Evolutionary conservation across 30 jellyfish, hydroid and myxozoan species (phyloP).

Genomic region (Catostylus mosaicus): DNA sequence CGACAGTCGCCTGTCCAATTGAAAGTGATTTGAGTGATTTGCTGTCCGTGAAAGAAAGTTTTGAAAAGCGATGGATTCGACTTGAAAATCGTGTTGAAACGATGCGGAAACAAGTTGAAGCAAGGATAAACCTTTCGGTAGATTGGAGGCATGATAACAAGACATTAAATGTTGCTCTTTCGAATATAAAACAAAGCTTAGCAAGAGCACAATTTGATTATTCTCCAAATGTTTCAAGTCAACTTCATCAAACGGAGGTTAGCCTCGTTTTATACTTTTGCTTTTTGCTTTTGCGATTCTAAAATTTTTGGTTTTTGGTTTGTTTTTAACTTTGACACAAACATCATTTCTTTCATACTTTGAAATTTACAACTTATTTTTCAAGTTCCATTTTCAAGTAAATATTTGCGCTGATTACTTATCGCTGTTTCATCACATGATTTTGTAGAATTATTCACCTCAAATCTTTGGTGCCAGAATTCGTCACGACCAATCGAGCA

Average conservation of each 20-base stretch:
- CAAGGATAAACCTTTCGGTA: not conserved
- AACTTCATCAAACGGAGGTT: not conserved
- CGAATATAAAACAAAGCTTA: not conserved
- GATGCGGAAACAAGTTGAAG: constrained; percentile 55
- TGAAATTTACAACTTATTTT: no score
- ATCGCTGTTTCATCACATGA: no score
- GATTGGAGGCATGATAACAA: constrained; percentile 33
- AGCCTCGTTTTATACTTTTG: no score
- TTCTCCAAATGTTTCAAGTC: not conserved
- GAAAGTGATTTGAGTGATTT: constrained; percentile 63
- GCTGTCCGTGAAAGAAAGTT: constrained; percentile 71
- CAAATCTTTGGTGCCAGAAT: not conserved
- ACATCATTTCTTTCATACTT: no score
- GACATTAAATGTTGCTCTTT: constrained; percentile 12
- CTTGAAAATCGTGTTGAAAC: constrained; percentile 21
- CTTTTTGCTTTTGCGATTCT: no score
- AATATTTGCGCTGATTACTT: no score
- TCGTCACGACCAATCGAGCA: not conserved
- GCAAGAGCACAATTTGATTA: not conserved
- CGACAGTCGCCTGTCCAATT: constrained; percentile 86
- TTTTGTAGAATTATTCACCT: constrained; percentile 1
- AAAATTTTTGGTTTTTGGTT: no score
- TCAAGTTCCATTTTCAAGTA: no score
- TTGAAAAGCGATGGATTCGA: constrained; percentile 82
- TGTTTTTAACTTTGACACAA: no score